Percentiles rank a stretch among this genome's conserved stretches.
Evolutionary conservation across 2,888 invertebrate species (phyloP).

Genomic region (Thecophora atra): DNA sequence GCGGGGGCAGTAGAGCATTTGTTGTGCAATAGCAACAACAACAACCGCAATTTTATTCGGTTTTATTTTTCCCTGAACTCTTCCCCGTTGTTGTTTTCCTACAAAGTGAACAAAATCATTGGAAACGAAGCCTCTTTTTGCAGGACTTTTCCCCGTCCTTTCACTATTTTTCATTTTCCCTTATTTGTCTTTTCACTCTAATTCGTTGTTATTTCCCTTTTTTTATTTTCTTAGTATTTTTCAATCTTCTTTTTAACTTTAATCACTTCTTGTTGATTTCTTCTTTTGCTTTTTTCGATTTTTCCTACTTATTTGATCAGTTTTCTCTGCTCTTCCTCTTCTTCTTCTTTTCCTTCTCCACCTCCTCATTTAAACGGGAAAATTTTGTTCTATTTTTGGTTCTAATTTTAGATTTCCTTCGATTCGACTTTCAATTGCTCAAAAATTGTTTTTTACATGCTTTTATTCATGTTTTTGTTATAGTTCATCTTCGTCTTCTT

Average conservation of each 20-base stretch:
- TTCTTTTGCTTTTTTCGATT: not conserved
- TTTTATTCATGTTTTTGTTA: no score
- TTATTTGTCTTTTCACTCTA: no score
- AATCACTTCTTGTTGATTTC: not conserved
- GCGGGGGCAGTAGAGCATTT: not conserved
- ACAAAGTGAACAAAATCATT: no score
- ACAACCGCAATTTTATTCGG: conserved; percentile 17
- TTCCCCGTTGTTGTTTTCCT: not conserved
- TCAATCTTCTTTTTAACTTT: no score
- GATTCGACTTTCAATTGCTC: conserved; percentile 11
- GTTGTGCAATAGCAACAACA: not conserved
- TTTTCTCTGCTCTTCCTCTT: not conserved
- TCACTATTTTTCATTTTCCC: no score
- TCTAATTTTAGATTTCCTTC: conserved; percentile 1
- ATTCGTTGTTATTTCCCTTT: not conserved
- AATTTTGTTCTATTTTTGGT: conserved; percentile 9
- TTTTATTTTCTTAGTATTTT: not conserved
- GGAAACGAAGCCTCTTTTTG: no score
- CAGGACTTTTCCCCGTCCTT: no score
- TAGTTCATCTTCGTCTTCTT: no score
- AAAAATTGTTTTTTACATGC: not conserved
- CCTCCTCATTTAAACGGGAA: no score
- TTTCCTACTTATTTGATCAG: not conserved
- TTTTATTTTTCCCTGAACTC: not conserved
- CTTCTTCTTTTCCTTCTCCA: no score